Percentiles rank a stretch among this genome's conserved stretches.
phyloP scores from a whole-genome alignment of 2,797 vertebrate genomes.

The Avahi laniger region DNA sequence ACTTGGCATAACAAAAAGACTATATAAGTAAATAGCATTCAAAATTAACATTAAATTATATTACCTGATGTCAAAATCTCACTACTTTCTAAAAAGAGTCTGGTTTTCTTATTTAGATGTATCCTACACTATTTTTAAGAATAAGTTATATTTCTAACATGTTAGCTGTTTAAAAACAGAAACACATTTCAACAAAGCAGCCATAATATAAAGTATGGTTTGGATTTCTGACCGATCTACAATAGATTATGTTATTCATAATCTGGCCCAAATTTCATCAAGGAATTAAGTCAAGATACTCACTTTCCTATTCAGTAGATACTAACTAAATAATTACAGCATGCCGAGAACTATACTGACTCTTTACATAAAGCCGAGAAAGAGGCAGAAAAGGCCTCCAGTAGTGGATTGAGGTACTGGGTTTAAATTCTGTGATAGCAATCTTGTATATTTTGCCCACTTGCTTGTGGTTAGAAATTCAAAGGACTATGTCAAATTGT shows the following conservation, averaged over 20 bases:
- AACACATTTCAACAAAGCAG: neutral
- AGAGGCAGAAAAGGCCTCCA: fast-evolving
- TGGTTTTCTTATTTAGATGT: neutral
- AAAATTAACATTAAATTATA: neutral
- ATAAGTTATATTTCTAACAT: neutral
- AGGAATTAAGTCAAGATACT: neutral
- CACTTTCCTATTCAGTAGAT: neutral
- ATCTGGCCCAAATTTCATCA: neutral
- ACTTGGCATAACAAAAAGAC: neutral
- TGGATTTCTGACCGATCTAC: neutral
- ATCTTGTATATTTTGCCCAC: neutral
- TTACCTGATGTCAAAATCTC: neutral
- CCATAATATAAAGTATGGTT: neutral
- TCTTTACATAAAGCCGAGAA: neutral
- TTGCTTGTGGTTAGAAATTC: neutral
- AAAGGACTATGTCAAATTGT: neutral
- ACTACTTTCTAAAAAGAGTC: neutral
- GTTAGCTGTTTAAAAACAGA: neutral
- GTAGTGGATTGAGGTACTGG: fast-evolving
- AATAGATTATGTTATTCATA: neutral
- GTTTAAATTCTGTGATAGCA: neutral
- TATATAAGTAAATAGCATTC: neutral
- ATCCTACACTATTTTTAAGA: neutral
- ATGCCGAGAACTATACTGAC: neutral
- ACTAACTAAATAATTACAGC: neutral